Percentiles rank a stretch among this genome's conserved stretches.
Conservation (phyloP, 2,888 invertebrate genomes). For the Patella pellucida region DNA sequence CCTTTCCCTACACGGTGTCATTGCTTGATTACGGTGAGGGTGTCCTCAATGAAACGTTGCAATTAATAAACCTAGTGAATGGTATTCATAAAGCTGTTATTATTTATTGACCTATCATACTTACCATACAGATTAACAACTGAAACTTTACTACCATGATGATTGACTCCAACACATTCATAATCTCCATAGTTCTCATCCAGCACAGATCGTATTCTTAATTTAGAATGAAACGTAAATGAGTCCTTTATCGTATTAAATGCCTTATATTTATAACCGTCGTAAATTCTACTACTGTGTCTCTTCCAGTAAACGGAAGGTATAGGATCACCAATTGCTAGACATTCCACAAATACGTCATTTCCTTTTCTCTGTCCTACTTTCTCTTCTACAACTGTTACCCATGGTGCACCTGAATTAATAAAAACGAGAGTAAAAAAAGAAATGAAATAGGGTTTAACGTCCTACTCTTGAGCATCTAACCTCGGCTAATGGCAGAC, state of each 20-base stretch:
- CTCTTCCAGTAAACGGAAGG: conserved; percentile 33
- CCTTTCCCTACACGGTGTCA: too few species aligned
- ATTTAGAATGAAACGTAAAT: conserved; percentile 12
- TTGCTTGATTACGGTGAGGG: too few species aligned
- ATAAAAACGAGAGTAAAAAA: too few species aligned
- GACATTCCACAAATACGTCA: conserved; percentile 38
- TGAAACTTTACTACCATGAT: conserved; percentile 8
- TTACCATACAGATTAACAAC: conserved; percentile 21
- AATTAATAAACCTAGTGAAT: too few species aligned
- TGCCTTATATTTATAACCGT: conserved; percentile 32
- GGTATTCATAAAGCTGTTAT: too few species aligned
- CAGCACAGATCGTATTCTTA: conserved; percentile 17
- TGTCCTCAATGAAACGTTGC: too few species aligned
- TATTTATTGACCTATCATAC: not conserved
- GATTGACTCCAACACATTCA: conserved; percentile 24
- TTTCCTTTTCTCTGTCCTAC: conserved; percentile 31
- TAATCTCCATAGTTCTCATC: conserved; percentile 21
- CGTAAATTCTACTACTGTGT: conserved; percentile 14
- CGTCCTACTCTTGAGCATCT: too few species aligned
- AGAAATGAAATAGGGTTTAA: too few species aligned
- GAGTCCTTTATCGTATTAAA: not conserved
- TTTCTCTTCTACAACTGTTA: conserved; percentile 4
- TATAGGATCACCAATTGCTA: conserved; percentile 33
- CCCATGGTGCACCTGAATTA: conserved; percentile 24
- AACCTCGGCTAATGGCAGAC: too few species aligned